Evolutionary conservation across 1,140 invertebrate species (phyloP), one percentile per base, ranked within the genome.

Genomic region (Cyphomyrmex costatus): DNA sequence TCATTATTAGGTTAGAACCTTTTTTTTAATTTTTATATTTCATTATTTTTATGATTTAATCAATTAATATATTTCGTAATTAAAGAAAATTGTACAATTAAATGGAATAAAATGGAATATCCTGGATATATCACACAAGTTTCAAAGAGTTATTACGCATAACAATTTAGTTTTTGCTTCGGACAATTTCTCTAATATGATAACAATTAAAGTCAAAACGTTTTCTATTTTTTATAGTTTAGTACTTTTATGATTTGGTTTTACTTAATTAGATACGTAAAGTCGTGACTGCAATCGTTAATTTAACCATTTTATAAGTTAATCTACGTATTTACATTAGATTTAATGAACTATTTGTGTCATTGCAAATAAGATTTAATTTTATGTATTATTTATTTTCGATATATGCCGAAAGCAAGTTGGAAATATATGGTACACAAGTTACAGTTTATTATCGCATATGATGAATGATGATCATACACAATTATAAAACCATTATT

Each of bases 71-170:
- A 49, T 77, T 42, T 60, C 4, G 6, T 7, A n/a, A 63, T 49
- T 24, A 71, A 71, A 71, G 10, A 16, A 30, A 71, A 71, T 42
- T 24, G 21, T 27, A 12, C 1, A n/a, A 63, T 71, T 24, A 51
- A 71, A 51, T 19, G 24, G n/a, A 71, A 71, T 27, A 71, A 71
- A 71, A 71, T 27, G 42, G 19, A 71, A 71, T 27, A 51, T 71
- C 27, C 42, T 19, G 16, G 12, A 68, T 65, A 19, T 49, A 30
- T 27, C 8, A 30, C 68, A 12, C 24, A 16, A 49, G 0, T 70
- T 46, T n/a, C 6, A 70, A 14, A 70, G n/a, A n/a, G 6, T 2
- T 42, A 16, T 66, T 46, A 46, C 6, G 14, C 5, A 1, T 27
- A 61, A 19, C 42, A 4, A n/a, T 66, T n/a, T n/a, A 1, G 12